Evolutionary conservation across 1,140 invertebrate species (phyloP), one percentile per base, ranked within the genome.

Genomic region (Eumeta japonica): DNA sequence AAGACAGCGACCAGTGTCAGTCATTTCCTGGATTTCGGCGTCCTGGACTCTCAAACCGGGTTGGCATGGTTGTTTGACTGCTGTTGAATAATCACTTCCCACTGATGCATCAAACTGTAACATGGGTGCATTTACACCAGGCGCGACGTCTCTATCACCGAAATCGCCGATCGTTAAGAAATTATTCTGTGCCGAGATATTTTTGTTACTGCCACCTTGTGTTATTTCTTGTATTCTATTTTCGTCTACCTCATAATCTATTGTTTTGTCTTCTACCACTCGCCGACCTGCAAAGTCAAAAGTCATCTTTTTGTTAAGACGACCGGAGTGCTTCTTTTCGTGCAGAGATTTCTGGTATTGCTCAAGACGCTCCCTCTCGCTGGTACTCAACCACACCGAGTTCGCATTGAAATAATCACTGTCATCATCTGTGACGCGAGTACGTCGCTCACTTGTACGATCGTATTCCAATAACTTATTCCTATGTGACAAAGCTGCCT

Each of bases 401-500:
- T 84, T 86, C 3, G 85, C 74, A 45, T 84, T 83, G 74, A 92
- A 98, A 68, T 97, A 97, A 70, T 98, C 95, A 45, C 85, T 84
- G 60, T 97, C 90, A 67, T 97, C 94, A 65, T 98, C 94, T 42
- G 94, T 95, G 2, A 98, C 91, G 55, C 83, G 84, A 0, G 94
- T 97, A 44, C 91, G 79, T 39, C 83, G 81, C 48, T 89, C 85
- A 73, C 92, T 90, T 32, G 86, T 90, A 41, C 82, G 79, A 68
- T 97, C 92, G 78, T 83, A 95, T 58, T 95, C 90, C 18, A 97
- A 62, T 24, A 97, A 75, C 41, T 82, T 83, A 52, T 96, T 85
- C 43, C 92, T 84, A 39, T 91, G 87, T 41, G 84, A 81, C 7
- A 93, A 35, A 0, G 92, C 93, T 45, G 84, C 80, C 35, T 88